Percentiles rank a stretch among this genome's conserved stretches.
phyloP scores from a whole-genome alignment of 2,888 invertebrate genomes.

The Meganola albula region DNA sequence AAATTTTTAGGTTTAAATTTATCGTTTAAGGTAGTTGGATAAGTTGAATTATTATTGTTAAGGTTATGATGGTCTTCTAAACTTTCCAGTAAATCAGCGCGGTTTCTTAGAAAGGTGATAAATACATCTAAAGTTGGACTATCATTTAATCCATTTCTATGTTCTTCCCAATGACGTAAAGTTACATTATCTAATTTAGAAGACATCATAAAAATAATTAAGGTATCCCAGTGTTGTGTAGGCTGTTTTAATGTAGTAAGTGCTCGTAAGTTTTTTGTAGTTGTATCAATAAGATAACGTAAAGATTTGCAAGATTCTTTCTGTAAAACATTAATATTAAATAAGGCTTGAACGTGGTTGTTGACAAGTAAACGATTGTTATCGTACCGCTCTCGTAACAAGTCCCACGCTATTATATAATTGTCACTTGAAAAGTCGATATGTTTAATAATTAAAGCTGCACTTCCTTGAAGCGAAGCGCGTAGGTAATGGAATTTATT shows the following conservation, averaged over 20 bases:
- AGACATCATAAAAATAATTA: slow-evolving; percentile 10
- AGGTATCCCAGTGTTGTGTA: slow-evolving; percentile 7
- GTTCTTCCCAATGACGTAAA: slow-evolving; percentile 7
- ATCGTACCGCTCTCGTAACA: slow-evolving; percentile 7
- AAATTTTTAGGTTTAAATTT: not conserved
- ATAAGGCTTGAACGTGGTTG: slow-evolving; percentile 4
- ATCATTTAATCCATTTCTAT: not conserved
- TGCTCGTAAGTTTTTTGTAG: slow-evolving; percentile 8
- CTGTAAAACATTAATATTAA: not conserved
- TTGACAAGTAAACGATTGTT: slow-evolving; percentile 6
- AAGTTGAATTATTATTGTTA: not conserved
- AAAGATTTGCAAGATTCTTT: not conserved
- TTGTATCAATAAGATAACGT: slow-evolving; percentile 4
- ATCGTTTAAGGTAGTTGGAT: not conserved
- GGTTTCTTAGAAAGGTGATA: not conserved
- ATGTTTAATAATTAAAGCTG: slow-evolving; percentile 1
- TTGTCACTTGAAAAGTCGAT: slow-evolving; percentile 2
- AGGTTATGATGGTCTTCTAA: not conserved
- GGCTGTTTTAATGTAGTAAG: slow-evolving; percentile 9
- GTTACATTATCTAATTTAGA: slow-evolving; percentile 5
- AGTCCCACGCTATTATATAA: slow-evolving; percentile 5
- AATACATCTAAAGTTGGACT: not conserved
- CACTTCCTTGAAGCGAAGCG: not conserved
- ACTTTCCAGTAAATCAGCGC: slow-evolving; percentile 1
- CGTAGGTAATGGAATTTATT: slow-evolving; percentile 9